Evolutionary conservation across 2,888 invertebrate genomes (phyloP), one percentile per base, ranked within the genome.

Genomic region (Reticulitermes lucifugus): DNA sequence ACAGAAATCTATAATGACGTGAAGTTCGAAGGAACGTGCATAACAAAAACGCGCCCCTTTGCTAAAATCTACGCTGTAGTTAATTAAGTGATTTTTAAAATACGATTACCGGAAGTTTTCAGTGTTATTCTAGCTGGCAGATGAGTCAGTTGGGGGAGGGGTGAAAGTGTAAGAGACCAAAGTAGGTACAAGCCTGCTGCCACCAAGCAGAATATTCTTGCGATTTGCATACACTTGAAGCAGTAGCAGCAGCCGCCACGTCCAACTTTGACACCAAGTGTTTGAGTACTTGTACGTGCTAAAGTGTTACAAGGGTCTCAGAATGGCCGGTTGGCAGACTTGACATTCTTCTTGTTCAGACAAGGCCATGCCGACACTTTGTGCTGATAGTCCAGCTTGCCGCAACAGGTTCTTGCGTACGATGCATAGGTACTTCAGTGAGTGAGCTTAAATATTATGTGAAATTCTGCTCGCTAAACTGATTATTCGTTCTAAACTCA

Each of bases 31-130:
- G 0, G 41, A 21, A 29, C 46, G 46, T 7, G 41, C 21, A 77
- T 46, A 77, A 77, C 2, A n/a, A 46, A 77, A 46, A n/a, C 51
- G 5, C 1, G 5, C 10, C 77, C n/a, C n/a, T 10, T 77, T 46
- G 60, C 10, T 70, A 70, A 46, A 81, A 43, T 85, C 41, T 55
- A 55, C 79, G 83, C 71, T 79, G 85, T 71, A 80, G 82, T 79
- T 79, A 83, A 83, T 85, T 85, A 79, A 83, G 85, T 83, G 83
- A 85, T 83, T 73, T 83, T 85, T 83, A 55, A 83, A 84, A 83
- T 65, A 71, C 70, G 79, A 71, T 83, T 83, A 79, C 70, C 70
- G 41, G 35, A 83, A 80, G 60, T 46, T 73, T 80, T 43, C 73
- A 70, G 65, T 85, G 85, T 85, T 85, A 83, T 85, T 85, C 79